These are phyloP conservation scores for Melanotaenia duboulayi DNA, from an alignment of 2,113 vertebrate genomes.

Conservation along the genomic window DNA sequence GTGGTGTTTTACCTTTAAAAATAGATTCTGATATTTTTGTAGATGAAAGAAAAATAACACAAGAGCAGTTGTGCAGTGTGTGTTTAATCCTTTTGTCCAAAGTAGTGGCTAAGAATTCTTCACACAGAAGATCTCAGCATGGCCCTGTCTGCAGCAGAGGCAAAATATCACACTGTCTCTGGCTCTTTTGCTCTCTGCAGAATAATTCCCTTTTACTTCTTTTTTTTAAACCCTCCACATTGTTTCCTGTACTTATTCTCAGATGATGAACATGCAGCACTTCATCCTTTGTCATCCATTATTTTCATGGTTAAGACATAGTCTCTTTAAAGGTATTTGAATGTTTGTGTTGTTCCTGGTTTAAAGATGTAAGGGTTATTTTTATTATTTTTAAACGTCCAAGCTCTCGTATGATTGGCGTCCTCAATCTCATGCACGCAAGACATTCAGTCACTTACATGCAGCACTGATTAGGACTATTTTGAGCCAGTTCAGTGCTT, in stretches of 20 bases:
- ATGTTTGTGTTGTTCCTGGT: constrained; percentile 34
- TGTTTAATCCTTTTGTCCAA: constrained; percentile 4
- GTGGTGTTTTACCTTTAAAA: neutral
- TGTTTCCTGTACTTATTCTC: constrained; percentile 29
- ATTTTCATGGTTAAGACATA: no score
- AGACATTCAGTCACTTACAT: neutral
- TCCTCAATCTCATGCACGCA: neutral
- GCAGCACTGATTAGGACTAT: constrained; percentile 10
- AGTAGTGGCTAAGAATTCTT: constrained; percentile 5
- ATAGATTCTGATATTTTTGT: constrained; percentile 8
- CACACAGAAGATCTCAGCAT: neutral
- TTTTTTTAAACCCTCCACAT: constrained; percentile 34
- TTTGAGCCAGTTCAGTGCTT: constrained; percentile 14
- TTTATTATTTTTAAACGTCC: constrained; percentile 10
- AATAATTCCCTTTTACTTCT: constrained; percentile 43
- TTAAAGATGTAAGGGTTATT: constrained; percentile 22
- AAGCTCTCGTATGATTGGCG: neutral
- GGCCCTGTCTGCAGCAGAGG: constrained; percentile 15
- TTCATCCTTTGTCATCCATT: neutral
- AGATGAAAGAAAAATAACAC: neutral
- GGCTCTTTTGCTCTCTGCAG: constrained; percentile 16
- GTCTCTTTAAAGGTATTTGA: constrained; percentile 20
- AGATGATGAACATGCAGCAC: constrained; percentile 1
- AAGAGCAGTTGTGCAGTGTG: constrained; percentile 1
- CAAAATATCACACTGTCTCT: constrained; percentile 19